Conservation (phyloP, 2,113 vertebrate genomes). For the Pimephales promelas region DNA sequence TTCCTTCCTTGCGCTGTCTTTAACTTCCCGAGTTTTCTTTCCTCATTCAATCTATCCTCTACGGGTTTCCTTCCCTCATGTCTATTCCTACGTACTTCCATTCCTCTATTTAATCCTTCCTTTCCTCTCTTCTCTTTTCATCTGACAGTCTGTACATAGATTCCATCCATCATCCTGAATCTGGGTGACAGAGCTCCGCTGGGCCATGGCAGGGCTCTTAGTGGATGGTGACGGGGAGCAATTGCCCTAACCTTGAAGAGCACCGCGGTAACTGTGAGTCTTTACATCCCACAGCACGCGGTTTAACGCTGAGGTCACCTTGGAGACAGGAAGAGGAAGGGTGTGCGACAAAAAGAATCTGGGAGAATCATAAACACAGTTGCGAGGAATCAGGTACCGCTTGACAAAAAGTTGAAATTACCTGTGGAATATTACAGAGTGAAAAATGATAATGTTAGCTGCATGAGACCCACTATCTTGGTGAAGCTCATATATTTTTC, state of each 20-base stretch:
- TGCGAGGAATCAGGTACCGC: conserved; percentile 24
- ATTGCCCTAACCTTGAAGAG: conserved; percentile 66
- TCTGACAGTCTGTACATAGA: conserved; percentile 25
- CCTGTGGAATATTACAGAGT: neutral
- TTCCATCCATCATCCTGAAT: conserved; percentile 60
- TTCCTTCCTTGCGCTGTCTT: neutral
- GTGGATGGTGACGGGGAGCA: conserved; percentile 67
- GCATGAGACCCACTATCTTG: neutral
- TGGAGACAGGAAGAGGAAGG: conserved; percentile 39
- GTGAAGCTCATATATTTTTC: neutral
- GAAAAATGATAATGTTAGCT: neutral
- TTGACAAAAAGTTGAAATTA: conserved; percentile 28
- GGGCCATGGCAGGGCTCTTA: conserved; percentile 67
- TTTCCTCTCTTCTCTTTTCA: neutral
- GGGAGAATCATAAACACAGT: neutral
- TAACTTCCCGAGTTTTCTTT: neutral
- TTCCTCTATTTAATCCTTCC: neutral
- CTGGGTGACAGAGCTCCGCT: conserved; percentile 51
- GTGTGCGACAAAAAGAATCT: conserved; percentile 10
- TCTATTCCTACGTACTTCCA: neutral
- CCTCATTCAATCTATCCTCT: conserved; percentile 1
- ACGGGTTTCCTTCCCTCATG: conserved; percentile 11
- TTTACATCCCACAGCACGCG: conserved; percentile 24
- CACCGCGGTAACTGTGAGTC: conserved; percentile 16
- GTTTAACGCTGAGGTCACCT: conserved; percentile 48